Evolutionary conservation across 2,797 vertebrate genomes (phyloP).

Genomic region (Paguma larvata): DNA sequence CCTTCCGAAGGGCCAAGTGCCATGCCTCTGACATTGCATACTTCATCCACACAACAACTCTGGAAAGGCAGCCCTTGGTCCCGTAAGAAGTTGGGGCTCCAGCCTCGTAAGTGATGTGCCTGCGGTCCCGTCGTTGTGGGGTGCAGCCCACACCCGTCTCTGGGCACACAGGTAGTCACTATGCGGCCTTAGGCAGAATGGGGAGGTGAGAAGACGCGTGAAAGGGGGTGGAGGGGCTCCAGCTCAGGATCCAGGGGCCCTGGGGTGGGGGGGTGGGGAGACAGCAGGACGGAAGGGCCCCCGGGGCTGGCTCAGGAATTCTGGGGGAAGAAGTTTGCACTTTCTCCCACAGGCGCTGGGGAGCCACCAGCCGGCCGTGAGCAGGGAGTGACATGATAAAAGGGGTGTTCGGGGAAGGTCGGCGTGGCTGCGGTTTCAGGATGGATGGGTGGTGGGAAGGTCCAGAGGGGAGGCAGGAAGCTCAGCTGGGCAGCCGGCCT

Average conservation of each 20-base stretch:
- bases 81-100: neutral
- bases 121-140: neutral
- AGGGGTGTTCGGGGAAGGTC: slow-evolving; percentile 72
- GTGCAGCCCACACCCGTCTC: neutral
- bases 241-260: rapidly evolving
- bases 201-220: neutral
- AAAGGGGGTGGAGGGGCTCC: too few relatives aligned
- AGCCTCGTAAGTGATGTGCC: neutral
- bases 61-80: neutral
- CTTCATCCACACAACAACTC: neutral
- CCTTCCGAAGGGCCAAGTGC: neutral
- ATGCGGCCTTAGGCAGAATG: neutral
- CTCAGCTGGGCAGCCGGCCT: neutral
- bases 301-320: slow-evolving; percentile 69
- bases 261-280: neutral
- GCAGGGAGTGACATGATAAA: slow-evolving; percentile 83
- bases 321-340: slow-evolving; percentile 51
- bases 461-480: slow-evolving; percentile 54
- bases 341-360: slow-evolving; percentile 74
- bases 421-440: slow-evolving; percentile 76
- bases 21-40: neutral
- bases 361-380: slow-evolving; percentile 71
- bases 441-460: slow-evolving; percentile 62
- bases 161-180: neutral
- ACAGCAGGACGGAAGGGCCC: neutral